Evolutionary conservation across 2,113 vertebrate genomes (phyloP), one percentile per base, ranked within the genome.

Genomic region (Prunella fulvescens): DNA sequence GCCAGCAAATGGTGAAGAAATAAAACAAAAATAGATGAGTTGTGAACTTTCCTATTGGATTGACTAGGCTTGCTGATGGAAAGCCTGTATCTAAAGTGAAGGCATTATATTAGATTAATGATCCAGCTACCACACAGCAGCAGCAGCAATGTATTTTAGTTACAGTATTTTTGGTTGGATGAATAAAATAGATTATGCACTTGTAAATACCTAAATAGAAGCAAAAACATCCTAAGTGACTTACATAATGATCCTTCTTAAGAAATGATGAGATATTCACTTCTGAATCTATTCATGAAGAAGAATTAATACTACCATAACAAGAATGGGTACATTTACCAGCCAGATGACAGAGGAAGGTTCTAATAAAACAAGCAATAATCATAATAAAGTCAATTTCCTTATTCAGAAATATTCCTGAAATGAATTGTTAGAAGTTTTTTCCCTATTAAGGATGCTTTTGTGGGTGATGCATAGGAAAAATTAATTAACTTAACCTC

Each of bases 111-210:
- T 79, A 91, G 91, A 92, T 76, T 93, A 95, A 95, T 91, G 78
- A 79, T 61, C 84, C 65, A 65, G 50, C 40, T 66, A 65, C 61
- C 1, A 1, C 31, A 57, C 23, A 82, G 60, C 24, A 70, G 65
- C 24, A 70, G 65, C 60, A 88, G 47, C 44, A 74, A 70, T 8
- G 5, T 37, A 48, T 76, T 89, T 89, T 69, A 81, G 65, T 89
- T 79, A 79, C 7, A 17, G 18, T 28, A 11, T 3, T 91, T 91
- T 58, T 87, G 65, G 72, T 37, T 81, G 81, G 37, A 14, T 89
- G 50, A 79, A 79, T 89, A 78, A 81, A 88, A 92, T 26, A 76
- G 50, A 39, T 92, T 85, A 91, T 95, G 95, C 92, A 92, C 57
- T 93, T 91, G 33, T 94, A 74, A 91, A 90, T 87, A 76, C 65